Base-by-base conservation (phyloP, 2,888 invertebrate species). In the Rhagophthalmus giganteus region DNA sequence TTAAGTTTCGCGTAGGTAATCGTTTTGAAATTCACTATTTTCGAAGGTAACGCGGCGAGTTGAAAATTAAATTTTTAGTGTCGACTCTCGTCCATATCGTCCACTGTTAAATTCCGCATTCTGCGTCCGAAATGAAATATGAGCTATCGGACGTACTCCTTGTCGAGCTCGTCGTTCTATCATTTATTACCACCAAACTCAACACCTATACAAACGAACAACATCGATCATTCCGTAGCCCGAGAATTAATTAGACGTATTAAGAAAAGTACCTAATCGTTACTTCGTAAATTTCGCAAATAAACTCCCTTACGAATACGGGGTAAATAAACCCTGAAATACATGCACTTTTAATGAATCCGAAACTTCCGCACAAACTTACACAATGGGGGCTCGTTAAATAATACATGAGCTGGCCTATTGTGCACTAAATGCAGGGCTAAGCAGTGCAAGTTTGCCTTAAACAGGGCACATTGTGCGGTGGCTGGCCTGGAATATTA, bases 351-450 rank as follows among this genome's bases (percentile, higher is more conserved):
- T 54, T 50, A 54, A 54, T 54, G 48, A 54, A 54, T 54, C 33
- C 50, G 38, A 45, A 59, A 58, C 52, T 59, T 60, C 58, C 58
- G 55, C 52, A 55, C 48, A 50, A 62, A 56, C 58, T 55, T 55
- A 44, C 52, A 59, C 63, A 64, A 66, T 64, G 46, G 55, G 47
- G 49, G 49, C 54, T 58, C 63, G 62, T 63, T 66, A 64, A 66
- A 67, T 67, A 67, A 64, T 65, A 64, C 63, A 67, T 66, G 64
- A 62, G 63, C 62, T 59, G 57, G 59, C 58, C 65, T 54, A 64
- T 65, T 66, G 65, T 65, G 58, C 54, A 55, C 59, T 63, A 62
- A 63, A 62, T 63, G 59, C 62, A 59, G 56, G 60, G 52, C 55
- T 59, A 57, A 56, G 59, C 56, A 55, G 47, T 49, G 55, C 58